A percentile compares a stretch with the other conserved stretches of the same genome.
These are phyloP conservation scores for Tetragnatha versicolor DNA, from an alignment of 1,140 invertebrate genomes.

Conservation along the genomic window DNA sequence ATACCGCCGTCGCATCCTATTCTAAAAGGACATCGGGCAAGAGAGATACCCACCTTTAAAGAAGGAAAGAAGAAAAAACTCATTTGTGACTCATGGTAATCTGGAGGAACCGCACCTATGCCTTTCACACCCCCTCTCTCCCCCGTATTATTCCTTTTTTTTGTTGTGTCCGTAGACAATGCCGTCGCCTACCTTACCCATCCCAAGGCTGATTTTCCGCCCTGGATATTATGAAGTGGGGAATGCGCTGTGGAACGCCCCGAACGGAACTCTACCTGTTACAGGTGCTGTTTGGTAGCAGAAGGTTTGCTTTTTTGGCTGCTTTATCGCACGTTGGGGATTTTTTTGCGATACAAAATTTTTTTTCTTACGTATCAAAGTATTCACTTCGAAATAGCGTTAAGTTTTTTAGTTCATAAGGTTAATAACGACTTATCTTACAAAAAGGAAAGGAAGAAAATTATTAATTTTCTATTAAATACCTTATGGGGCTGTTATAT, in stretches of 20 bases:
- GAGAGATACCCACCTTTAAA: background rate
- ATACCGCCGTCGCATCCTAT: background rate
- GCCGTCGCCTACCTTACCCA: too few relatives aligned
- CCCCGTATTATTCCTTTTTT: background rate
- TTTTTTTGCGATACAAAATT: background rate
- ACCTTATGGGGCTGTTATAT: too few relatives aligned
- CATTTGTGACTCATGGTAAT: conserved; percentile 38
- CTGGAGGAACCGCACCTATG: conserved; percentile 4
- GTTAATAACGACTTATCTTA: too few relatives aligned
- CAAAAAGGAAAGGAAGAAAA: too few relatives aligned
- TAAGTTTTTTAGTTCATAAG: too few relatives aligned
- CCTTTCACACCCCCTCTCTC: background rate
- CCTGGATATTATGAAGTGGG: conserved; percentile 34
- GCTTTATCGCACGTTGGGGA: background rate
- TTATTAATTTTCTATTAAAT: too few relatives aligned
- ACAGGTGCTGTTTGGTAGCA: conserved; percentile 26
- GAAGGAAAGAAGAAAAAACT: background rate
- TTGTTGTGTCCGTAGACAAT: conserved; percentile 1
- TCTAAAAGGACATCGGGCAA: background rate
- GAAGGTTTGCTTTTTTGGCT: background rate
- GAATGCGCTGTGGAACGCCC: conserved; percentile 30
- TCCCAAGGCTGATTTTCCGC: conserved; percentile 28
- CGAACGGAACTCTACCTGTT: conserved; percentile 39
- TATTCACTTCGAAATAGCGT: too few relatives aligned
- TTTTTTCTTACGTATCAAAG: too few relatives aligned